Evolutionary conservation across 2,113 vertebrate species (phyloP).

Genomic region (Pollimyrus isidori): DNA sequence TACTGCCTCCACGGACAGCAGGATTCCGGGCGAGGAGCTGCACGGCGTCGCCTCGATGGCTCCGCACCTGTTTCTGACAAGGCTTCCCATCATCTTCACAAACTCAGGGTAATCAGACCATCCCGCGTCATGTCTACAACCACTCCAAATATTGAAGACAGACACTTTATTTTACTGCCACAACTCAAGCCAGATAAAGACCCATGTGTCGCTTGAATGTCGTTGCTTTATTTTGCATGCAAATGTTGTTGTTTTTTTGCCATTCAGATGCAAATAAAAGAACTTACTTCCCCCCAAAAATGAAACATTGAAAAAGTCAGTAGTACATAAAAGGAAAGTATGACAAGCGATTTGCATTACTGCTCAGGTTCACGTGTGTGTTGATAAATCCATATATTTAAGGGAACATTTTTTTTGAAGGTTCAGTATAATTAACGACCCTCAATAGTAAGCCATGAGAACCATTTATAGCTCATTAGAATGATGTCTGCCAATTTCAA

Average conservation of each 20-base stretch:
- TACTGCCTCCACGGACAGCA: background rate
- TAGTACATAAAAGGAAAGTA: background rate
- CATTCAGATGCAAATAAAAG: background rate
- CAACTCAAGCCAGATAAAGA: background rate
- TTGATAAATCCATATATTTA: constrained; percentile 7
- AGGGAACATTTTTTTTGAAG: background rate
- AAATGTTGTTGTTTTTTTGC: background rate
- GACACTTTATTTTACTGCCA: background rate
- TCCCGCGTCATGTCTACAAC: background rate
- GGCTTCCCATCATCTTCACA: background rate
- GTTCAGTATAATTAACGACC: background rate
- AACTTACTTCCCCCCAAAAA: background rate
- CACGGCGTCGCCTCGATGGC: background rate
- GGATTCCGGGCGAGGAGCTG: background rate
- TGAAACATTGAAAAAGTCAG: background rate
- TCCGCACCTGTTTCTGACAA: background rate
- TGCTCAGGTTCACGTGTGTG: background rate
- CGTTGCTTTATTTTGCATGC: background rate
- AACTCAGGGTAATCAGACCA: background rate
- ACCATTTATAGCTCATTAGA: background rate
- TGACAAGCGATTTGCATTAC: background rate
- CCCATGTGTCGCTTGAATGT: background rate
- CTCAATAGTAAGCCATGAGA: background rate
- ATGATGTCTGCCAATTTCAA: background rate
- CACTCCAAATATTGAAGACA: background rate